phyloP scores from a whole-genome alignment of 2,113 vertebrate genomes.

The Hippocampus mohnikei region DNA sequence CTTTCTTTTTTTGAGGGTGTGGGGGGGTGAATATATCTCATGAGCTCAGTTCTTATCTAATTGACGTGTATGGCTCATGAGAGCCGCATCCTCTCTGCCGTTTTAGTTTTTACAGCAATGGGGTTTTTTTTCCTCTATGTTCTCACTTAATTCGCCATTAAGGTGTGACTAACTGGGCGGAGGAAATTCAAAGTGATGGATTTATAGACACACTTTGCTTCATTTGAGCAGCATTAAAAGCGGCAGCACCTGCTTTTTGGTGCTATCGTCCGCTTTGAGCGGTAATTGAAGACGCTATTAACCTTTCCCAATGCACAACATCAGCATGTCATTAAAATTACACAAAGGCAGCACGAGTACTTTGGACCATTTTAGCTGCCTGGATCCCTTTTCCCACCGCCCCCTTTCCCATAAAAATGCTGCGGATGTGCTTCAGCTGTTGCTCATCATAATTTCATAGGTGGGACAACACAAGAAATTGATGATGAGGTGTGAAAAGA shows the following conservation, averaged over 20 bases:
- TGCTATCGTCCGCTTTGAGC: slow-evolving; percentile 5
- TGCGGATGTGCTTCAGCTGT: slow-evolving; percentile 15
- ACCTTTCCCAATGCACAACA: slow-evolving; percentile 19
- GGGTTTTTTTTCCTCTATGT: not conserved
- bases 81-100: not conserved
- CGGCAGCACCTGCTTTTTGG: not conserved
- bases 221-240: slow-evolving; percentile 10
- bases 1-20: not conserved
- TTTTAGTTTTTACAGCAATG: slow-evolving; percentile 3
- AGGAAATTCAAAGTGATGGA: slow-evolving; percentile 2
- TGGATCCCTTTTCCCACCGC: slow-evolving; percentile 9
- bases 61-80: not conserved
- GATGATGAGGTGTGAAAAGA: slow-evolving; percentile 25
- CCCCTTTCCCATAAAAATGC: not conserved
- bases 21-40: not conserved
- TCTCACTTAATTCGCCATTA: not conserved
- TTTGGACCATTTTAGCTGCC: slow-evolving; percentile 3
- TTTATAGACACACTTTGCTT: slow-evolving; percentile 13
- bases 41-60: not conserved
- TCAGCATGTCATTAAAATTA: slow-evolving; percentile 25
- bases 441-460: slow-evolving; percentile 21
- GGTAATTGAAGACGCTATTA: slow-evolving; percentile 14
- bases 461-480: slow-evolving; percentile 23
- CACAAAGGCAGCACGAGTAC: slow-evolving; percentile 6
- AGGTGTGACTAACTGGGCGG: not conserved